Evolutionary conservation across 1,140 invertebrate species (phyloP).

Genomic region (Pseudomyrmex cubaensis): DNA sequence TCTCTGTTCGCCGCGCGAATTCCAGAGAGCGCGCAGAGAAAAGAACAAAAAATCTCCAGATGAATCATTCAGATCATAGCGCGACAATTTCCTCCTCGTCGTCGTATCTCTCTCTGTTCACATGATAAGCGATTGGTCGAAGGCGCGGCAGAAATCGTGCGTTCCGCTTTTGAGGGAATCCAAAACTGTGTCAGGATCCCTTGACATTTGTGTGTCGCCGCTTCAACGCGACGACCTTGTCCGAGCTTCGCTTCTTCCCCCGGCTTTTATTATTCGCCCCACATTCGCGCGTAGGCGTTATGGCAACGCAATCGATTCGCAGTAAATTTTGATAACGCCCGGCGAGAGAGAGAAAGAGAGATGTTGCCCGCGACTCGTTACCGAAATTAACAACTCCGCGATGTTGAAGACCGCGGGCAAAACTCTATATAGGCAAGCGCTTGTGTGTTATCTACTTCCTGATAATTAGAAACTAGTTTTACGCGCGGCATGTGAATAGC

Average conservation of each 20-base stretch:
- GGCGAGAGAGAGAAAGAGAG: background rate
- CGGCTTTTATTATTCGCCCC: conserved; percentile 42
- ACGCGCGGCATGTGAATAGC: background rate
- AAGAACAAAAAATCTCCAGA: background rate
- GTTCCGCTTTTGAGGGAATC: conserved; percentile 36
- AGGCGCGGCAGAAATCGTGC: conserved; percentile 11
- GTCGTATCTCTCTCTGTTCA: background rate
- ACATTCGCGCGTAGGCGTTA: conserved; percentile 42
- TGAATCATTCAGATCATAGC: background rate
- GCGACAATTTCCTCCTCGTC: too few species aligned
- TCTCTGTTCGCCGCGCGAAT: too few species aligned
- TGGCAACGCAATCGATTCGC: conserved; percentile 47
- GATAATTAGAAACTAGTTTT: conserved; percentile 20
- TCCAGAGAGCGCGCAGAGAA: too few species aligned
- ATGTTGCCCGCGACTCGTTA: conserved; percentile 13
- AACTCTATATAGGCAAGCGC: background rate
- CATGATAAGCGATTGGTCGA: conserved; percentile 37
- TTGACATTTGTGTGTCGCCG: conserved; percentile 71
- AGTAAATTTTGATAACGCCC: conserved; percentile 43
- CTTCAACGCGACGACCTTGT: conserved; percentile 60
- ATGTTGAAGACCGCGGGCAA: background rate
- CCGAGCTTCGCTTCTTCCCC: conserved; percentile 29
- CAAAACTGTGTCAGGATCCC: conserved; percentile 71
- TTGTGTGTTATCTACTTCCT: conserved; percentile 1
- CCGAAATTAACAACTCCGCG: conserved; percentile 12